These are phyloP conservation scores for Cephus spinipes DNA, from an alignment of 2,888 invertebrate genomes.

Conservation along the genomic window DNA sequence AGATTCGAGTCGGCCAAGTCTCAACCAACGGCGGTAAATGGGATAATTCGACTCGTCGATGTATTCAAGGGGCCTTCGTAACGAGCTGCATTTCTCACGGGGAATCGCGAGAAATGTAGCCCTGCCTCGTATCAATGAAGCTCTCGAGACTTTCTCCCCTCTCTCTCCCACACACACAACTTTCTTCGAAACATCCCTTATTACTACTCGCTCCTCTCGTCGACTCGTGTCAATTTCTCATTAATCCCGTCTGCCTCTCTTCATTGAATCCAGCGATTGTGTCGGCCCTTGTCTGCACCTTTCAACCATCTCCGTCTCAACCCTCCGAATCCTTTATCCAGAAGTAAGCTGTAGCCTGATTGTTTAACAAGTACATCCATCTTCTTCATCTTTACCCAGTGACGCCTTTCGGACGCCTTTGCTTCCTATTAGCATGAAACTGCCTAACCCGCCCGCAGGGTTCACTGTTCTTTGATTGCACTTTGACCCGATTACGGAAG, in stretches of 20 bases:
- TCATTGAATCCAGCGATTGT: neutral
- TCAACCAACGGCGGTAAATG: neutral
- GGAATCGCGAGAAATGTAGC: conserved; percentile 32
- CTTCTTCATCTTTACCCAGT: too few species aligned
- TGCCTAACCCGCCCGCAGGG: too few species aligned
- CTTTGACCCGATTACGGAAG: too few species aligned
- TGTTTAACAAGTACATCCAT: too few species aligned
- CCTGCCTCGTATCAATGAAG: conserved; percentile 33
- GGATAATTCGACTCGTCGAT: conserved; percentile 34
- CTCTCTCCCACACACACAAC: neutral
- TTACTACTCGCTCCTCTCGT: neutral
- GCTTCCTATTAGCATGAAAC: too few species aligned
- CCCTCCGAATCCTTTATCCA: neutral
- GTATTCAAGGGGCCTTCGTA: conserved; percentile 41
- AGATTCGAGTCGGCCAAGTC: too few species aligned
- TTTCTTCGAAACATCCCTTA: neutral
- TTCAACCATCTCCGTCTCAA: neutral
- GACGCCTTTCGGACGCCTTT: too few species aligned
- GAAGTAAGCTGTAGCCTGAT: too few species aligned
- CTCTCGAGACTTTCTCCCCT: conserved; percentile 18
- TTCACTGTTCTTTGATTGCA: too few species aligned
- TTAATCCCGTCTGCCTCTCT: conserved; percentile 12
- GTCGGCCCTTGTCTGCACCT: neutral
- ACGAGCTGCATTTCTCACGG: conserved; percentile 50
- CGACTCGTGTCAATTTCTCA: conserved; percentile 13